A percentile compares a stretch with the other conserved stretches of the same genome.
These are phyloP conservation scores for Ceyx melanurus DNA, from an alignment of 2,113 vertebrate species.

Conservation along the genomic window DNA sequence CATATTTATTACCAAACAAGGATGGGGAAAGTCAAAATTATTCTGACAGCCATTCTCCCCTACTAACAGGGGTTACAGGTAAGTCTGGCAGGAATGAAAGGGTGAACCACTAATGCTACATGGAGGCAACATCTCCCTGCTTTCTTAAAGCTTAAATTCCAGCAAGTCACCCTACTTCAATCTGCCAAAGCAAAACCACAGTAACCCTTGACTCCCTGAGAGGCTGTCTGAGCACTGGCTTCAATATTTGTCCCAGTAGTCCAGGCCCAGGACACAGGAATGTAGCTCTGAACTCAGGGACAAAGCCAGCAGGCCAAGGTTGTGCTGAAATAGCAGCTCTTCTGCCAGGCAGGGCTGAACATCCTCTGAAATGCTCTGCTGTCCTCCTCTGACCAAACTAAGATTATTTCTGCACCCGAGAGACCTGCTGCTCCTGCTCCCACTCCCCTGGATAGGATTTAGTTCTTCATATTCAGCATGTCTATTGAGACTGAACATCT, in stretches of 20 bases:
- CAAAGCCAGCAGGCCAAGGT: background rate
- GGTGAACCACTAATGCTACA: background rate
- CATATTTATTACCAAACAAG: background rate
- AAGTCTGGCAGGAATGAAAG: background rate
- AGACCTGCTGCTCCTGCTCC: background rate
- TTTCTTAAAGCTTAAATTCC: background rate
- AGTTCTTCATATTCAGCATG: background rate
- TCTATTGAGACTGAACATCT: background rate
- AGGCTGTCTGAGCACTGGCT: background rate
- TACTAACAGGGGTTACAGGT: background rate
- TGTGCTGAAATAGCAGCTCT: background rate
- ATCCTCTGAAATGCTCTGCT: background rate
- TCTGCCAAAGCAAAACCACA: background rate
- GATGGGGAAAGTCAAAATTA: background rate
- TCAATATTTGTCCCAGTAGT: background rate
- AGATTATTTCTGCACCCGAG: background rate
- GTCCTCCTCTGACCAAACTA: background rate
- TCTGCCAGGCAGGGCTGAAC: background rate
- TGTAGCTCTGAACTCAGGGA: background rate
- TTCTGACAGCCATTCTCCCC: background rate
- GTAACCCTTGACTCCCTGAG: background rate
- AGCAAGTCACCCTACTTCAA: background rate
- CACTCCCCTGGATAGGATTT: background rate
- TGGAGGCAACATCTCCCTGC: fast-evolving
- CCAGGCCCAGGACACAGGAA: background rate